phyloP scores from a whole-genome alignment of 2,888 invertebrate genomes.

The Meandrusa payeni region DNA sequence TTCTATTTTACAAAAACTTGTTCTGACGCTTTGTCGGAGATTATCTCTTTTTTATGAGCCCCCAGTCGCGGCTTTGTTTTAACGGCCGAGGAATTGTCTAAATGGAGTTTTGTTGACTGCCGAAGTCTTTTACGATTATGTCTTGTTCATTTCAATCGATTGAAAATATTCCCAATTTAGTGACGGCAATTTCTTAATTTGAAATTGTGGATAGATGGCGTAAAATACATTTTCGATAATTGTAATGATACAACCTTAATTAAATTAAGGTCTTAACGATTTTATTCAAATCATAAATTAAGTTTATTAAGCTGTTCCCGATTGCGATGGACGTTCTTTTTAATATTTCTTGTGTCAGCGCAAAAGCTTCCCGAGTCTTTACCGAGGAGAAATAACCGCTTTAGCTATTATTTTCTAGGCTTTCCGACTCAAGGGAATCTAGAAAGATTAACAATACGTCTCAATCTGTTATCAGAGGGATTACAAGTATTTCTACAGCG shows the following conservation, averaged over 20 bases:
- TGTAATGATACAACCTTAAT: slow-evolving; percentile 1
- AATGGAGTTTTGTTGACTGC: slow-evolving; percentile 61
- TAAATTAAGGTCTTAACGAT: not conserved
- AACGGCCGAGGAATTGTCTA: slow-evolving; percentile 70
- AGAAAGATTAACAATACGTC: too few relatives aligned
- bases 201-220: slow-evolving; percentile 7
- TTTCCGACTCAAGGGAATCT: too few relatives aligned
- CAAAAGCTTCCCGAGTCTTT: too few relatives aligned
- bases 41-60: slow-evolving; percentile 79
- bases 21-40: slow-evolving; percentile 76
- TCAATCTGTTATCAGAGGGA: too few relatives aligned
- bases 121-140: slow-evolving; percentile 62
- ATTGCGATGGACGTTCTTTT: too few relatives aligned
- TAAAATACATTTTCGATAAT: slow-evolving; percentile 8
- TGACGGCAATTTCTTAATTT: slow-evolving; percentile 25
- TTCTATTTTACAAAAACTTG: slow-evolving; percentile 80
- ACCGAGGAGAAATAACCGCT: too few relatives aligned
- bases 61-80: slow-evolving; percentile 73
- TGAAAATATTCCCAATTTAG: slow-evolving; percentile 47
- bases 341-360: too few relatives aligned
- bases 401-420: too few relatives aligned
- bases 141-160: slow-evolving; percentile 70
- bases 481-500: too few relatives aligned
- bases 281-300: too few relatives aligned
- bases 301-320: too few relatives aligned